phyloP scores from a whole-genome alignment of 2,113 vertebrate species.

The Nothocercus nigrocapillus region DNA sequence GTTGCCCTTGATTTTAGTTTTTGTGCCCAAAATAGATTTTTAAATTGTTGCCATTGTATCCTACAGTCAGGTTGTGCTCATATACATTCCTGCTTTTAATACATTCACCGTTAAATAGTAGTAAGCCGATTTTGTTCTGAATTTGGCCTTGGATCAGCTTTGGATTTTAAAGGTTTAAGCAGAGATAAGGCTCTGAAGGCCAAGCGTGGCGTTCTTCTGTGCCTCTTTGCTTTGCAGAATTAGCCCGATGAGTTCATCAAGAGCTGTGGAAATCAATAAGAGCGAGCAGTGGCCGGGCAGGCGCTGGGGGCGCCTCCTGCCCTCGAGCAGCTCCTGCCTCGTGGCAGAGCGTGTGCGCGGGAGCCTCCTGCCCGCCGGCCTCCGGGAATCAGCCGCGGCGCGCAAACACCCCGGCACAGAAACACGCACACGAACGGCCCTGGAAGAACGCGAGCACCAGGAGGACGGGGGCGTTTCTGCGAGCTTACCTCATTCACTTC shows the following conservation, averaged over 20 bases:
- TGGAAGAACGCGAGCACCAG: background rate
- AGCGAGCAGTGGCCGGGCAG: background rate
- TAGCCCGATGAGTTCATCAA: background rate
- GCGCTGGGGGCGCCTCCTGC: background rate
- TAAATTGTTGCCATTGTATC: background rate
- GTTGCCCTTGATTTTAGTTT: background rate
- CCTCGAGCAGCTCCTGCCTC: background rate
- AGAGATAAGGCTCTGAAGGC: background rate
- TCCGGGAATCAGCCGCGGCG: background rate
- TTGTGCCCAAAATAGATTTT: background rate
- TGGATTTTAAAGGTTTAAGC: background rate
- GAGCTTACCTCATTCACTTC: background rate
- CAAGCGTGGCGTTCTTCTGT: background rate
- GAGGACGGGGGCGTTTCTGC: background rate
- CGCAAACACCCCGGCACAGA: slow-evolving; percentile 15
- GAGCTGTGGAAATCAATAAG: background rate
- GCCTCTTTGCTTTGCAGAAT: background rate
- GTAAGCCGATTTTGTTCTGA: background rate
- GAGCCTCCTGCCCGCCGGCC: background rate
- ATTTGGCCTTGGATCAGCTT: background rate
- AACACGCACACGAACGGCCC: background rate
- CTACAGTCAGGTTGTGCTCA: background rate
- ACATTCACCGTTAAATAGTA: background rate
- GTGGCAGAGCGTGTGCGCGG: background rate
- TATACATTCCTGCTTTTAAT: background rate